Evolutionary conservation across 1,140 invertebrate species (phyloP).

Genomic region (Neodiprion lecontei): DNA sequence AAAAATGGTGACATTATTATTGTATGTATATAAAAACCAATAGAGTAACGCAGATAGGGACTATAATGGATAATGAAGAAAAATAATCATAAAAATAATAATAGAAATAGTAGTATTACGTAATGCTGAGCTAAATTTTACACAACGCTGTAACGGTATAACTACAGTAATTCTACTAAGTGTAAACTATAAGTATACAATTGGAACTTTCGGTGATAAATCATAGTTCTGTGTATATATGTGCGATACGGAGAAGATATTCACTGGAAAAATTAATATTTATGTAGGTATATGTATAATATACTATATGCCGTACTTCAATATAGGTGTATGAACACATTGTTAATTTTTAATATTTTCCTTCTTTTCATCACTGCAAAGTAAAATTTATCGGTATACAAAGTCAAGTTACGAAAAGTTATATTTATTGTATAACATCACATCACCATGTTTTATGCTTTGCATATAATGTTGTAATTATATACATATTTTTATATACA

Average conservation of each 20-base stretch:
- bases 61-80: not conserved
- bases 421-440: not conserved
- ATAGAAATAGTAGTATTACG: not conserved
- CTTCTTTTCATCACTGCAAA: not conserved
- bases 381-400: not conserved
- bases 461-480: conserved; percentile 8
- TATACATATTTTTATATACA: conserved; percentile 8
- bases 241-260: not conserved
- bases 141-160: not conserved
- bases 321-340: not conserved
- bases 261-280: not conserved
- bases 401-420: not conserved
- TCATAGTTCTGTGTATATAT: not conserved
- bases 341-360: not conserved
- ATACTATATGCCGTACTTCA: not conserved
- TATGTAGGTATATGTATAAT: too few species aligned
- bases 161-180: not conserved
- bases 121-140: conserved; percentile 1
- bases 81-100: not conserved
- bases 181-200: not conserved
- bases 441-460: conserved; percentile 2
- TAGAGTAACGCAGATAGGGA: not conserved
- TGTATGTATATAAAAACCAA: not conserved
- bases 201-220: not conserved
- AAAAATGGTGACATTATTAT: not conserved